Conservation (phyloP, 2,113 vertebrate genomes). For the human region GRCh38 chr14:49306001-49306500, state of each 20-base stretch:
- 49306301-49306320: background rate
- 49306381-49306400: background rate
- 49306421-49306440: background rate
- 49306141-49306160: constrained; percentile 50
- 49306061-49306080: constrained; percentile 34
- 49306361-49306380: background rate
- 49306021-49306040: constrained; percentile 41
- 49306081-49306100: constrained; percentile 28
- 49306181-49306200: constrained; percentile 46
- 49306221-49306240: constrained; percentile 48
- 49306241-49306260: constrained; percentile 42
- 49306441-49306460: background rate
- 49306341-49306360: constrained; percentile 81
- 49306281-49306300: background rate
- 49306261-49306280: constrained; percentile 16
- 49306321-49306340: constrained; percentile 79
- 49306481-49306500: background rate
- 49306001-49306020: constrained; percentile 27
- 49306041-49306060: constrained; percentile 28
- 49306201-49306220: constrained; percentile 44
- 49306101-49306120: background rate
- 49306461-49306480: background rate
- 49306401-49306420: background rate
- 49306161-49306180: constrained; percentile 35
- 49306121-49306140: constrained; percentile 57